These are phyloP conservation scores for Stigmatopora nigra DNA, from an alignment of 2,113 vertebrate species.

Conservation along the genomic window DNA sequence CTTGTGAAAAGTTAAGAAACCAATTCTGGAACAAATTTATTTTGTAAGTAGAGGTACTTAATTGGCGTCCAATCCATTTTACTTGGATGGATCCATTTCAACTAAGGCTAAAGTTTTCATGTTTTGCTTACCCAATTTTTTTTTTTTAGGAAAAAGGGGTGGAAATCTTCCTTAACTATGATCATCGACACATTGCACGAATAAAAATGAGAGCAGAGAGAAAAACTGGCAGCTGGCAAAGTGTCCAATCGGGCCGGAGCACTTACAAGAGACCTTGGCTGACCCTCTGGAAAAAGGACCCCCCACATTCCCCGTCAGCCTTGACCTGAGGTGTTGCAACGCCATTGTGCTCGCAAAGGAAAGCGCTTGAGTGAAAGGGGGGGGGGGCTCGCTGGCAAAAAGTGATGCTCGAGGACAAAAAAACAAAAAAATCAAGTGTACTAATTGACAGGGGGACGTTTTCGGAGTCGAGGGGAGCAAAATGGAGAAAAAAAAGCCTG, in stretches of 20 bases:
- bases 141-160: too few species aligned
- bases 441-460: constrained; percentile 35
- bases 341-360: constrained; percentile 28
- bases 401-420: constrained; percentile 23
- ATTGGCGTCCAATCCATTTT: too few species aligned
- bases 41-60: too few species aligned
- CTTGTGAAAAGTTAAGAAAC: too few species aligned
- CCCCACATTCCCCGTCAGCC: constrained; percentile 42
- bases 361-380: not conserved
- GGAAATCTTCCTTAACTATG: not conserved
- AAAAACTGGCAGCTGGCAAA: not conserved
- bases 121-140: too few species aligned
- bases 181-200: not conserved
- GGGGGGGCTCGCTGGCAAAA: constrained; percentile 26
- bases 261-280: constrained; percentile 35
- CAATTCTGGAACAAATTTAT: too few species aligned
- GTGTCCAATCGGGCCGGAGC: constrained; percentile 6
- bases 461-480: constrained; percentile 36
- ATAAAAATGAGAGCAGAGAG: not conserved
- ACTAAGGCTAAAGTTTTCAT: too few species aligned
- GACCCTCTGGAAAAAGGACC: constrained; percentile 34
- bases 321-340: constrained; percentile 62
- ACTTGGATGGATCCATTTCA: too few species aligned
- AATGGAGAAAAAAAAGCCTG: constrained; percentile 12
- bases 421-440: constrained; percentile 62